These are phyloP conservation scores for Nettapus auritus DNA, from an alignment of 2,113 vertebrate species.

Conservation along the genomic window DNA sequence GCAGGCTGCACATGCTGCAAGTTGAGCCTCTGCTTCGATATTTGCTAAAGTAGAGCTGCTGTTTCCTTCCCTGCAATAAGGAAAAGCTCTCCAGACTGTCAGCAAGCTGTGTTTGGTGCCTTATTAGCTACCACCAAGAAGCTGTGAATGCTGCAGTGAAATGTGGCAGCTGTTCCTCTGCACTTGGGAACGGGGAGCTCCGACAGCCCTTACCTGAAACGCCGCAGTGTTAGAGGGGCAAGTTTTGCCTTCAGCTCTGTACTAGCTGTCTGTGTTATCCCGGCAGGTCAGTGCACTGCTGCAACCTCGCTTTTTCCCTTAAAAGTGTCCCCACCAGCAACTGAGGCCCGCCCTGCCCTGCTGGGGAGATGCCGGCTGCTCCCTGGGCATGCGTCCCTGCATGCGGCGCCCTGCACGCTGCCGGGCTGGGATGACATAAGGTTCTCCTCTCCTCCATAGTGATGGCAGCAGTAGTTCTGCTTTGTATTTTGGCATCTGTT, in stretches of 20 bases:
- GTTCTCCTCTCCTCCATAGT: background rate
- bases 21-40: background rate
- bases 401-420: too few species aligned
- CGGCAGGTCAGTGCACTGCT: background rate
- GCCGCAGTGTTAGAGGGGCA: background rate
- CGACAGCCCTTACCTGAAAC: too few species aligned
- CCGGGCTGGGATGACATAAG: too few species aligned
- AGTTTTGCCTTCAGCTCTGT: too few species aligned
- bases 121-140: background rate
- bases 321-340: background rate
- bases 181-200: rapidly evolving
- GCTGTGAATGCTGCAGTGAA: background rate
- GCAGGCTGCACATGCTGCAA: background rate
- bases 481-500: background rate
- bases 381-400: background rate
- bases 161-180: background rate
- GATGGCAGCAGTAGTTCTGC: background rate
- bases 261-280: background rate
- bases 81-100: background rate
- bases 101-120: background rate
- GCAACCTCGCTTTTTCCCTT: background rate
- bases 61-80: background rate
- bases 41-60: background rate
- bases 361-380: background rate
- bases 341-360: background rate